Base-by-base conservation (phyloP, 1,140 invertebrate species). In the Ceratoteleas bidentatus region DNA sequence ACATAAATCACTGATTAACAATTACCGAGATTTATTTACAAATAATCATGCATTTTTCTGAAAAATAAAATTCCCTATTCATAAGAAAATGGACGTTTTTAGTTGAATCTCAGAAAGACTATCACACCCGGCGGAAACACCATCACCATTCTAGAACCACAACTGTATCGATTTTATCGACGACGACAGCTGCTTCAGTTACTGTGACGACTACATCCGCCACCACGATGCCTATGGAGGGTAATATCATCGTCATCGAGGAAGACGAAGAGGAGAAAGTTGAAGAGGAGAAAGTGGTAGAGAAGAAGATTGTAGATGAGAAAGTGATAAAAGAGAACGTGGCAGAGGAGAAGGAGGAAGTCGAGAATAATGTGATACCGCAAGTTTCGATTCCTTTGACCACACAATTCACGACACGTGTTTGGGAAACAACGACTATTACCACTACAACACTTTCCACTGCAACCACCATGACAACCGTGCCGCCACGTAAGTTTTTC, bases 51-150 rank as follows among this genome's bases (percentile, higher is more conserved):
- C n/a, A n/a, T n/a, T 24, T 24, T 24, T 2, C 24, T 24, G 24
- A 24, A 24, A 24, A 24, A 24, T 24, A 1, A 24, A 6, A 6
- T 14, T n/a, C 45, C 6, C 14, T 13, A 49, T 36, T 64, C 60
- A 60, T 57, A 70, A 6, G 60, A 38, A 53, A 66, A 70, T 79
- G 61, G 56, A 16, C 47, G 57, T 76, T 77, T 85, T 40, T 90
- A 97, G 96, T 97, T 80, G 96, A 97, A 89, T 95, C 96, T 6
- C 96, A 97, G 89, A 96, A 96, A 88, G 96, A 97, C 88, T 97
- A 96, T 90, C 96, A 97, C 89, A 93, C 84, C 70, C 90, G 81
- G 66, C 92, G 84, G 89, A 93, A 92, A 89, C 87, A 91, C 84
- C 87, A 92, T 92, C 87, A 93, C 90, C 74, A 89, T 90, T 36